Conservation (phyloP, 2,113 vertebrate species). For the Cepphus grylle region DNA sequence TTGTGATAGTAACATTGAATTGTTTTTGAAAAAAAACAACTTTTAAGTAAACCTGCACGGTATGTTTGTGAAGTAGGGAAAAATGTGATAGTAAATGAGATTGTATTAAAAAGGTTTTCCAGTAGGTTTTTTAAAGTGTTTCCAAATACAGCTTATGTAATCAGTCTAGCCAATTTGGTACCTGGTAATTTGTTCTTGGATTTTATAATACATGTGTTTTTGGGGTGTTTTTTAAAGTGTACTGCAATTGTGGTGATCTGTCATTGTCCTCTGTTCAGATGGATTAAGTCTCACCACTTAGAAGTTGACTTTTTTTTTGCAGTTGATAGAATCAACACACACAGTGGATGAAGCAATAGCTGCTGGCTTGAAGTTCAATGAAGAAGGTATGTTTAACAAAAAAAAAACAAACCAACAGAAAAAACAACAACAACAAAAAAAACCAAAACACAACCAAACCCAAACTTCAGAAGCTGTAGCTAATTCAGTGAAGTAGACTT, state of each 20-base stretch:
- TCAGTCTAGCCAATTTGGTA: background rate
- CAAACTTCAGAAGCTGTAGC: background rate
- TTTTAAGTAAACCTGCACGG: accelerated
- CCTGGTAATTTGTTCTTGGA: background rate
- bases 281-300: background rate
- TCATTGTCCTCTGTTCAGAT: background rate
- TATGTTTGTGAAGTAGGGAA: background rate
- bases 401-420: background rate
- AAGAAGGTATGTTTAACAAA: constrained; percentile 73
- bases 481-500: background rate
- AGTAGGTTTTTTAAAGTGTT: background rate
- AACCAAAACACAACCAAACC: background rate
- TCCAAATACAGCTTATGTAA: background rate
- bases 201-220: background rate
- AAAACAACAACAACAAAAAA: background rate
- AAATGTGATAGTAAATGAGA: accelerated
- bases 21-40: background rate
- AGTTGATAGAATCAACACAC: constrained; percentile 80
- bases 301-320: background rate
- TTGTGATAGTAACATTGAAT: background rate
- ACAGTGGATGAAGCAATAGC: constrained; percentile 86
- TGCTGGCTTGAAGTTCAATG: constrained; percentile 74
- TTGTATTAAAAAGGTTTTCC: background rate
- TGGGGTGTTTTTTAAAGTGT: background rate
- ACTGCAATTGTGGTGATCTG: background rate